Evolutionary conservation across 2,888 invertebrate genomes (phyloP).

Genomic region (Caenorhabditis plicata): DNA sequence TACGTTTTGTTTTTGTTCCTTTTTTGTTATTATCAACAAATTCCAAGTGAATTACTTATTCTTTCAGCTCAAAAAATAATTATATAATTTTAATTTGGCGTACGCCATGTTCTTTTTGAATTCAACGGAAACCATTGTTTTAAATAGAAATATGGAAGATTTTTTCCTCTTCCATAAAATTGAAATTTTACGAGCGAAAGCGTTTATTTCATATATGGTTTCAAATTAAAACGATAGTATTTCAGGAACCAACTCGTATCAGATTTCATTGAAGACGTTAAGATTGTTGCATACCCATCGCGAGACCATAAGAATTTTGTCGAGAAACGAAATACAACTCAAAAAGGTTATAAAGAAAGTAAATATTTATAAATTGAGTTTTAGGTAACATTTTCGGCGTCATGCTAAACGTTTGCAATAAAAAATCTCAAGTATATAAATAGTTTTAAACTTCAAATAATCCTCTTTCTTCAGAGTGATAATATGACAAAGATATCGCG

Average conservation of each 20-base stretch:
- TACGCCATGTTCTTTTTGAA: not conserved
- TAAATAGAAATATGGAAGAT: not conserved
- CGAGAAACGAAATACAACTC: not conserved
- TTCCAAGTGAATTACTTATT: not conserved
- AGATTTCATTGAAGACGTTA: slow-evolving; percentile 5
- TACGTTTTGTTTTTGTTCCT: not conserved
- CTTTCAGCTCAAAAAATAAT: not conserved
- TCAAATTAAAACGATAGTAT: not conserved
- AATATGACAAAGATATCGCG: not conserved
- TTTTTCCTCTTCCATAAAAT: not conserved
- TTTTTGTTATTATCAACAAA: not conserved
- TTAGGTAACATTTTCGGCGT: not conserved
- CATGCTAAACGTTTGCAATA: not conserved
- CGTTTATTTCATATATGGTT: too few species aligned
- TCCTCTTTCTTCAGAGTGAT: not conserved
- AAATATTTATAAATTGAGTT: not conserved
- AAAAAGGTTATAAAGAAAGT: not conserved
- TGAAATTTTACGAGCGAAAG: not conserved
- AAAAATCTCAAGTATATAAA: slow-evolving; percentile 1
- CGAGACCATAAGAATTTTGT: slow-evolving; percentile 11
- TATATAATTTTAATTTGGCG: not conserved
- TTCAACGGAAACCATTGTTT: not conserved
- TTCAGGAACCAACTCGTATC: slow-evolving; percentile 4
- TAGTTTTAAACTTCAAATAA: not conserved
- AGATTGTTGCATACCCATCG: slow-evolving; percentile 8